A percentile compares a stretch with the other conserved stretches of the same genome.
Conservation (phyloP, 1,140 invertebrate genomes). For the Bombus superbus region DNA sequence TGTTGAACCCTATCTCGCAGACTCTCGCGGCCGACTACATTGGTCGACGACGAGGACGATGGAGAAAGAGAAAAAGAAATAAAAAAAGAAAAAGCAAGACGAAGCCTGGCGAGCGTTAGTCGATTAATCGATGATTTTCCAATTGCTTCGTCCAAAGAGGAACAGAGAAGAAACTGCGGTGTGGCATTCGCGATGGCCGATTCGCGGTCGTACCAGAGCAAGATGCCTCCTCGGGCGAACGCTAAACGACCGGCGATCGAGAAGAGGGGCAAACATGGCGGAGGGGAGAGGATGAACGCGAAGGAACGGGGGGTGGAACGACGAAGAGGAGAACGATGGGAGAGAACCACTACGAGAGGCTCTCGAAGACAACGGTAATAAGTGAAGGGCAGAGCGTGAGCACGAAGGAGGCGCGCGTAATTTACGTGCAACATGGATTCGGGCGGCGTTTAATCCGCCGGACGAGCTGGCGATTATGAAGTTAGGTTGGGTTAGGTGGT, state of each 20-base stretch:
- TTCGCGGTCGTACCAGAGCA: conserved; percentile 30
- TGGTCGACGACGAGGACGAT: conserved; percentile 4
- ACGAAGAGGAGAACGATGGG: background rate
- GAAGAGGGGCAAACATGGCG: conserved; percentile 22
- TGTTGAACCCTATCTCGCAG: too few species aligned
- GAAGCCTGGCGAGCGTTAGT: background rate
- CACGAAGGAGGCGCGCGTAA: conserved; percentile 69
- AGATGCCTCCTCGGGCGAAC: background rate
- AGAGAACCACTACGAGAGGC: conserved; percentile 42
- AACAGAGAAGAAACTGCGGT: conserved; percentile 14
- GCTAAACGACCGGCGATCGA: conserved; percentile 14
- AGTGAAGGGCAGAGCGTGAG: conserved; percentile 67
- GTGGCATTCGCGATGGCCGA: conserved; percentile 44
- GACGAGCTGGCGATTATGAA: conserved; percentile 76
- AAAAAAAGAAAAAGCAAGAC: background rate
- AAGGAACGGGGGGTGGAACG: conserved; percentile 3
- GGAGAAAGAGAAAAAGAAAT: background rate
- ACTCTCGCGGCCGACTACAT: background rate
- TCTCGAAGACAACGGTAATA: conserved; percentile 73
- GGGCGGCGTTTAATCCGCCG: conserved; percentile 73
- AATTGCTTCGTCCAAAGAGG: conserved; percentile 7
- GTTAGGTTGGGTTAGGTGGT: conserved; percentile 70
- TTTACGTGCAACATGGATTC: conserved; percentile 78
- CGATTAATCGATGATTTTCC: conserved; percentile 62
- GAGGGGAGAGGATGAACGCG: background rate